Percentiles rank a stretch among this genome's conserved stretches.
Evolutionary conservation across 2,113 vertebrate species (phyloP).

Genomic region (Lepus timidus): DNA sequence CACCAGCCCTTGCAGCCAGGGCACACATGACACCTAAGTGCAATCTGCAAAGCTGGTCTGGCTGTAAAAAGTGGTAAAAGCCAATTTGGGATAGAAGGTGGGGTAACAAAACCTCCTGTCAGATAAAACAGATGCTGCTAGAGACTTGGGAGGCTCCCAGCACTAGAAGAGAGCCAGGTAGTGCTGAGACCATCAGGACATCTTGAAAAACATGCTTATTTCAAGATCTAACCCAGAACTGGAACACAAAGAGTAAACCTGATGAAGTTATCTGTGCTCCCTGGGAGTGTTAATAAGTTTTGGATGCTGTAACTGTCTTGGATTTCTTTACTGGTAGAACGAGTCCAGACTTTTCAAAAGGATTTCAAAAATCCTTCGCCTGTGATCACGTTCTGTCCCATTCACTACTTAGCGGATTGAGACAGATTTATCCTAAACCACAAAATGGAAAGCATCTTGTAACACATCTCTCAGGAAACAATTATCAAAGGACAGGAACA

Average conservation of each 20-base stretch:
- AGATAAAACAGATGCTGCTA: constrained; percentile 56
- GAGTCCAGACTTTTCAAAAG: constrained; percentile 2
- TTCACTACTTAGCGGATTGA: constrained; percentile 41
- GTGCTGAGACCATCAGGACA: neutral
- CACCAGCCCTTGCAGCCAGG: neutral
- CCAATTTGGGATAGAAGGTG: constrained; percentile 56
- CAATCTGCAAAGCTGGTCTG: constrained; percentile 48
- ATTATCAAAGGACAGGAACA: neutral
- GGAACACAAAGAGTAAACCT: neutral
- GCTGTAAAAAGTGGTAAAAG: constrained; percentile 69
- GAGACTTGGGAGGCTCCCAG: constrained; percentile 41
- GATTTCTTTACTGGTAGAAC: constrained; percentile 28
- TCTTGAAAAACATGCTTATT: constrained; percentile 3
- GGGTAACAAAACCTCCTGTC: constrained; percentile 11
- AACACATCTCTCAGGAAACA: constrained; percentile 43
- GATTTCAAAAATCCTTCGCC: constrained; percentile 25
- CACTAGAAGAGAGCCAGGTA: constrained; percentile 31
- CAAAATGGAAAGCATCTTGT: constrained; percentile 65
- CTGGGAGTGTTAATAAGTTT: neutral
- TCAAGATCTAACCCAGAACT: constrained; percentile 50
- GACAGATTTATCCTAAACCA: constrained; percentile 69
- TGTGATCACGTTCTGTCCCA: neutral
- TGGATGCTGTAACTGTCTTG: constrained; percentile 12
- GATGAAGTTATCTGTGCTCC: constrained; percentile 14
- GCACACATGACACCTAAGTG: constrained; percentile 45